Evolutionary conservation across 1,140 invertebrate genomes (phyloP).

Genomic region (Arion vulgaris): DNA sequence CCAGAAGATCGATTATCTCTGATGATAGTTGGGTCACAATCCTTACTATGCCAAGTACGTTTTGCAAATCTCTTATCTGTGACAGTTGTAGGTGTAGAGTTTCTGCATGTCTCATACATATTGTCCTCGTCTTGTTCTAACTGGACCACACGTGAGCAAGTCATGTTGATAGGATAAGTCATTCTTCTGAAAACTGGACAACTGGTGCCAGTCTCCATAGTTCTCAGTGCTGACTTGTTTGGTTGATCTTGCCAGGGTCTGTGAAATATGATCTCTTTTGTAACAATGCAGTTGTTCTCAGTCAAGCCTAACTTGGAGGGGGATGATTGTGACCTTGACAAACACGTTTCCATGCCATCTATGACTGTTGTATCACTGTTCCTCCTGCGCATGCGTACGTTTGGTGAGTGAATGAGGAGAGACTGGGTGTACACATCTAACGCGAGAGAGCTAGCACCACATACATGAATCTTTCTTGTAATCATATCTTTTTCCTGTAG

Average conservation of each 20-base stretch:
- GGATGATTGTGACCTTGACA: not conserved
- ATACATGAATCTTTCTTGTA: not conserved
- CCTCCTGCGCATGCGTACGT: not conserved
- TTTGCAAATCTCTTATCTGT: too few species aligned
- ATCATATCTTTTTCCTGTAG: not conserved
- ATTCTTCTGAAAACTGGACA: not conserved
- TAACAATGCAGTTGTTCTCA: not conserved
- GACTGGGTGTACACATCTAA: too few species aligned
- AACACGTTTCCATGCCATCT: not conserved
- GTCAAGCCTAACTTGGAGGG: not conserved
- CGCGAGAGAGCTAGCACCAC: too few species aligned
- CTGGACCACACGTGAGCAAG: not conserved
- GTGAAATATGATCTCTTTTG: not conserved
- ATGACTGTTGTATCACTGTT: not conserved
- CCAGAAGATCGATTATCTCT: too few species aligned
- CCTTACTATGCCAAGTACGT: too few species aligned
- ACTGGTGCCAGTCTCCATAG: not conserved
- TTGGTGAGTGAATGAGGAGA: not conserved
- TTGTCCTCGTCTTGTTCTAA: not conserved
- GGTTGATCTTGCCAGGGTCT: not conserved
- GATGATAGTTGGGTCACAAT: too few species aligned
- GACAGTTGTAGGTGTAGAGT: too few species aligned
- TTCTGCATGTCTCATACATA: too few species aligned
- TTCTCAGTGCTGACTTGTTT: not conserved
- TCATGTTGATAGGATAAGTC: not conserved